phyloP scores from a whole-genome alignment of 2,888 invertebrate genomes.

The Trissolcus japonicus region DNA sequence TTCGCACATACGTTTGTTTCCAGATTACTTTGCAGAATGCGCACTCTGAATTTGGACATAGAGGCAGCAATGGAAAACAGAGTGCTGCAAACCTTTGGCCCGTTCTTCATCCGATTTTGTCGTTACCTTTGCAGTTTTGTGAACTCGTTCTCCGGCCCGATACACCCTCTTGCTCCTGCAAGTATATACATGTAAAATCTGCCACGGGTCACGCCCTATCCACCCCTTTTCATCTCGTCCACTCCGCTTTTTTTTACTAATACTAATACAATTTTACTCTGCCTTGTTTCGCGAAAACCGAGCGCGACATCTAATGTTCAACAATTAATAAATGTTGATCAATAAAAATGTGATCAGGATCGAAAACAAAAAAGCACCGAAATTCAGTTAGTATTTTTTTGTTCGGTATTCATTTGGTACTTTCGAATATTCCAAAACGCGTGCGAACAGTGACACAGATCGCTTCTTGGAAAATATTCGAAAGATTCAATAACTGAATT shows the following conservation, averaged over 20 bases:
- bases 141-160: constrained; percentile 36
- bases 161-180: constrained; percentile 27
- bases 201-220: constrained; percentile 72
- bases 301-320: constrained; percentile 61
- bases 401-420: neutral
- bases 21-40: constrained; percentile 7
- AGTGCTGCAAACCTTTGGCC: constrained; percentile 7
- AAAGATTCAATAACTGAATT: constrained; percentile 1
- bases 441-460: no score
- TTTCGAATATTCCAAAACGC: no score
- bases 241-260: constrained; percentile 29
- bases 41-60: constrained; percentile 15
- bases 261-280: constrained; percentile 60
- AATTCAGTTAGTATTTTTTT: neutral
- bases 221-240: constrained; percentile 64
- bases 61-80: neutral
- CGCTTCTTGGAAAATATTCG: constrained; percentile 1
- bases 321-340: constrained; percentile 9
- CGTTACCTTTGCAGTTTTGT: constrained; percentile 47
- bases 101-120: constrained; percentile 20
- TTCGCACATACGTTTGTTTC: constrained; percentile 6
- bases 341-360: neutral
- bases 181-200: constrained; percentile 66
- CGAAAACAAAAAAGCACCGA: neutral
- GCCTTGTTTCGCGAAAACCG: constrained; percentile 69